Evolutionary conservation across 2,113 vertebrate genomes (phyloP).

Genomic region (Bungarus multicinctus): DNA sequence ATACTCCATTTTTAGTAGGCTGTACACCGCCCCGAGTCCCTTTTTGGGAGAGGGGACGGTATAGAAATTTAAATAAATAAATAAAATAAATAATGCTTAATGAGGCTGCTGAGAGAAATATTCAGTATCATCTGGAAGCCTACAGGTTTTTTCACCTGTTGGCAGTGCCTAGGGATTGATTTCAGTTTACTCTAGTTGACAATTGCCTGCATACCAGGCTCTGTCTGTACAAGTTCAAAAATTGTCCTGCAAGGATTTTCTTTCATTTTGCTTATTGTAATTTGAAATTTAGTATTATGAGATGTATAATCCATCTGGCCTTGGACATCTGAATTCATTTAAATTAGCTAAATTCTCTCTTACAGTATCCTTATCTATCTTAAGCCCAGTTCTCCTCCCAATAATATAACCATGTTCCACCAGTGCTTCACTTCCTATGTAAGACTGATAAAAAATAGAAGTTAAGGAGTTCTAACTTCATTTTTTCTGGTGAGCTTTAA

Average conservation of each 20-base stretch:
- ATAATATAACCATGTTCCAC: not conserved
- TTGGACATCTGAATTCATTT: not conserved
- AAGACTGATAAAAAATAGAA: too few relatives aligned
- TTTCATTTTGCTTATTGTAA: too few relatives aligned
- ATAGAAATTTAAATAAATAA: too few relatives aligned
- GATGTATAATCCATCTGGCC: not conserved
- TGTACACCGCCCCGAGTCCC: too few relatives aligned
- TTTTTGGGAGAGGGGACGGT: too few relatives aligned
- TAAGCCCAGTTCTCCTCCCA: not conserved
- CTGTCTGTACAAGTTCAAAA: not conserved
- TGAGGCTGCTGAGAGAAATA: too few relatives aligned
- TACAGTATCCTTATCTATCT: not conserved
- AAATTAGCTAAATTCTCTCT: not conserved
- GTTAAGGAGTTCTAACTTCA: too few relatives aligned
- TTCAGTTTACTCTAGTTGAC: not conserved
- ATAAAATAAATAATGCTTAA: too few relatives aligned
- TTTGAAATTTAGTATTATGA: not conserved
- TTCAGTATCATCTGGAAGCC: too few relatives aligned
- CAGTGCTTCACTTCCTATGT: too few relatives aligned
- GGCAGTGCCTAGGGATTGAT: not conserved
- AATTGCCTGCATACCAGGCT: not conserved
- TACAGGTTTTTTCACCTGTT: not conserved
- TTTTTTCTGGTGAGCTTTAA: too few relatives aligned
- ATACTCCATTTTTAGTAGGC: too few relatives aligned
- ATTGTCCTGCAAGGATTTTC: not conserved